These are phyloP conservation scores for Porites lutea DNA, from an alignment of 64 coral and sea anemone genomes.

Conservation along the genomic window DNA sequence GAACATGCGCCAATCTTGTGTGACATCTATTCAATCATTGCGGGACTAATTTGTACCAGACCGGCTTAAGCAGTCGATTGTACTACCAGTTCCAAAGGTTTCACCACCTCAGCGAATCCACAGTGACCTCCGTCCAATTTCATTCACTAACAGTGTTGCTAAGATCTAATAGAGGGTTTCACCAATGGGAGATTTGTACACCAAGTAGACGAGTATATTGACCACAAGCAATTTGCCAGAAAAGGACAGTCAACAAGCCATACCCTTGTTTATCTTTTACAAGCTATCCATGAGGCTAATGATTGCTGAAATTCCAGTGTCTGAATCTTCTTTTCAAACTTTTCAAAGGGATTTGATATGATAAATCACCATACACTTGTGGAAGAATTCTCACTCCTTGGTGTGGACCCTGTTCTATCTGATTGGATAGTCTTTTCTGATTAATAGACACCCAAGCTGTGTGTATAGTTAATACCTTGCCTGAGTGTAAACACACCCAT, in stretches of 20 bases:
- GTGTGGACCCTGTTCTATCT: background rate
- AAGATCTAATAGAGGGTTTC: conserved; percentile 65
- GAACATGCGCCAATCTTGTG: conserved; percentile 21
- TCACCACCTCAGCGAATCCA: conserved; percentile 19
- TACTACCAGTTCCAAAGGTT: conserved; percentile 44
- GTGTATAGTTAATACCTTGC: too few species aligned
- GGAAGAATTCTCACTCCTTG: background rate
- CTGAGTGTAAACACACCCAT: too few species aligned
- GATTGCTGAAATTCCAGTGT: conserved; percentile 3
- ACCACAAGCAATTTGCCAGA: conserved; percentile 32
- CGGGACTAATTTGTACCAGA: conserved; percentile 26
- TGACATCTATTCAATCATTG: conserved; percentile 52
- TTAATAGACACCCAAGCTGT: conserved; percentile 27
- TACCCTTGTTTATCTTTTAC: conserved; percentile 44
- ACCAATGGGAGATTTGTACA: conserved; percentile 35
- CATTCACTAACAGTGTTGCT: conserved; percentile 53
- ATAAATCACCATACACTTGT: conserved; percentile 17
- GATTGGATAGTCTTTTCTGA: conserved; percentile 31
- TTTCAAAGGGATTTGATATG: conserved; percentile 38
- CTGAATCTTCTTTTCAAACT: background rate
- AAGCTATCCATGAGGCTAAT: conserved; percentile 31
- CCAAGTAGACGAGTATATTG: conserved; percentile 28
- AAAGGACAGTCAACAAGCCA: conserved; percentile 42
- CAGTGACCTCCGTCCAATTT: conserved; percentile 36
- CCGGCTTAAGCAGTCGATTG: conserved; percentile 30